A percentile compares a stretch with the other conserved stretches of the same genome.
Conservation (phyloP, 2,888 invertebrate genomes). For the Lymantria monacha region DNA sequence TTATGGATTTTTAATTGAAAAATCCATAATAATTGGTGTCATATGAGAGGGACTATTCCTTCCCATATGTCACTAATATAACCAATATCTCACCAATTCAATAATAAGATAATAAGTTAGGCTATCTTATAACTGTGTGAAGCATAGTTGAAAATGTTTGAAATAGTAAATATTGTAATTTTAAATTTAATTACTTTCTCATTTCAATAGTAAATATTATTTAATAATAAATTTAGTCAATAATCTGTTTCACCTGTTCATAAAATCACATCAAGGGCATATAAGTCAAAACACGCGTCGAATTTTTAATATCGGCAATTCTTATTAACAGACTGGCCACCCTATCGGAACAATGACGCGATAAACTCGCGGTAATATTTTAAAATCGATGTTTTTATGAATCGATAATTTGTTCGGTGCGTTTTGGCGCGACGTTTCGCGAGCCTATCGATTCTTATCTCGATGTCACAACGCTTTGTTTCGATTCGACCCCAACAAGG, state of each 20-base stretch:
- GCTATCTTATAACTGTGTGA: too few species aligned
- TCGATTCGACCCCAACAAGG: slow-evolving; percentile 75
- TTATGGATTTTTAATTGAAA: too few species aligned
- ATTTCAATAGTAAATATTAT: too few species aligned
- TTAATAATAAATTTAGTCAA: neutral
- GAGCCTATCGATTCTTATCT: slow-evolving; percentile 75
- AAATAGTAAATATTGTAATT: too few species aligned
- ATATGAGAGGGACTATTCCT: too few species aligned
- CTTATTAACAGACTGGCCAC: slow-evolving; percentile 49
- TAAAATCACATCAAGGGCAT: slow-evolving; percentile 1
- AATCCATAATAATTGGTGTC: too few species aligned
- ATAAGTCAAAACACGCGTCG: slow-evolving; percentile 25
- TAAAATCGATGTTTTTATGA: slow-evolving; percentile 82
- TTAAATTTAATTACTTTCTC: too few species aligned
- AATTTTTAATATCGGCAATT: slow-evolving; percentile 27
- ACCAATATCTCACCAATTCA: too few species aligned
- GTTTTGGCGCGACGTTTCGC: slow-evolving; percentile 78
- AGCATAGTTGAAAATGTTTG: too few species aligned
- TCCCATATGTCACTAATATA: too few species aligned
- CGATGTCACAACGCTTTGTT: slow-evolving; percentile 80
- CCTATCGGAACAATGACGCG: slow-evolving; percentile 72
- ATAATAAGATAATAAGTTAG: too few species aligned
- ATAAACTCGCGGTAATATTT: slow-evolving; percentile 72
- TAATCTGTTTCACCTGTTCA: neutral
- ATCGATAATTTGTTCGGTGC: slow-evolving; percentile 80